These are phyloP conservation scores for Grapholita molesta DNA, from an alignment of 1,140 invertebrate genomes.

Conservation along the genomic window DNA sequence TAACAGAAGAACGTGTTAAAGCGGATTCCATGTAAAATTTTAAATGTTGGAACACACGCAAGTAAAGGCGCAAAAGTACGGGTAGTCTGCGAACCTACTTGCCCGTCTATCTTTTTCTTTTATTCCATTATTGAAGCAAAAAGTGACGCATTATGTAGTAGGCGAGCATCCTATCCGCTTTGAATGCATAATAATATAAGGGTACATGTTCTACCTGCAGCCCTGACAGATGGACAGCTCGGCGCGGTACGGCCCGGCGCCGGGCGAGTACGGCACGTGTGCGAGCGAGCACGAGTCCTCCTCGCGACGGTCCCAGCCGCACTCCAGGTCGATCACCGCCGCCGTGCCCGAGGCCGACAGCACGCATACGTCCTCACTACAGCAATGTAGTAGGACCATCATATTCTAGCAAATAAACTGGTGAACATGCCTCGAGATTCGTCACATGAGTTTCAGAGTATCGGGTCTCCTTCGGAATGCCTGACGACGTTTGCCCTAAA, in stretches of 20 bases:
- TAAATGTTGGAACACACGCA: too few species aligned
- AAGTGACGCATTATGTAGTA: too few species aligned
- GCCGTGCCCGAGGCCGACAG: conserved; percentile 96
- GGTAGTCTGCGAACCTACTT: too few species aligned
- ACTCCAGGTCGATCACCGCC: conserved; percentile 81
- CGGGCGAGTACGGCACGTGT: conserved; percentile 62
- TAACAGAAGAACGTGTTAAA: too few species aligned
- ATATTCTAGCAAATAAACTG: neutral
- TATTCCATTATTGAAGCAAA: too few species aligned
- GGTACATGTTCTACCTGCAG: conserved; percentile 82
- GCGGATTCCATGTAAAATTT: too few species aligned
- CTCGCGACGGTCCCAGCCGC: conserved; percentile 35
- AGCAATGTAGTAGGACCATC: conserved; percentile 21
- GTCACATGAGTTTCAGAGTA: neutral
- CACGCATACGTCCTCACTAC: conserved; percentile 95
- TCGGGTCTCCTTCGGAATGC: too few species aligned
- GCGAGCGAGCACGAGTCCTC: conserved; percentile 40
- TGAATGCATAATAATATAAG: too few species aligned
- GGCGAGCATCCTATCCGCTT: too few species aligned
- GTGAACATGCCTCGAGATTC: neutral
- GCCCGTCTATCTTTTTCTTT: too few species aligned
- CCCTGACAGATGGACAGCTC: conserved; percentile 81
- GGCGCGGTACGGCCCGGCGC: conserved; percentile 63
- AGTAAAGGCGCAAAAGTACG: too few species aligned
- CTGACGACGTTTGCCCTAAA: too few species aligned